These are phyloP conservation scores for Ginglymostoma cirratum DNA, from an alignment of 2,113 vertebrate genomes.

Conservation along the genomic window DNA sequence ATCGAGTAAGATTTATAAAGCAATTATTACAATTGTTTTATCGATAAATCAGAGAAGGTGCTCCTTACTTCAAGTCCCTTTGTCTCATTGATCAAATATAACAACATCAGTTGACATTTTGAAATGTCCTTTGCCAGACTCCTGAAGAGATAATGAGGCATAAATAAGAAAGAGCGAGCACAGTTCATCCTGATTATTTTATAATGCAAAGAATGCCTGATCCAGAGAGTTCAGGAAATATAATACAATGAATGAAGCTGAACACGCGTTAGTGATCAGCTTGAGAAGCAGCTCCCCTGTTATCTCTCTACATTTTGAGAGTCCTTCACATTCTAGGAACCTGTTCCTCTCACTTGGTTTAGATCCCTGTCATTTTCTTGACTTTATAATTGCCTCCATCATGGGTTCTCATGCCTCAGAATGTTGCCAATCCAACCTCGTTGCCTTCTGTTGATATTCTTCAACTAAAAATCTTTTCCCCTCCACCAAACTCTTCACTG, in stretches of 20 bases:
- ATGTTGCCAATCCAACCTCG: background rate
- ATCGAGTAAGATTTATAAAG: background rate
- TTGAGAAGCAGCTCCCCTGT: background rate
- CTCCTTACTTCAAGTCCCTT: background rate
- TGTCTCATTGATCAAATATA: background rate
- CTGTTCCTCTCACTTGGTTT: background rate
- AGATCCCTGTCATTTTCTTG: background rate
- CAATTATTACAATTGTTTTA: constrained; percentile 3
- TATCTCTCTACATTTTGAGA: background rate
- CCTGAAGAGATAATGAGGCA: background rate
- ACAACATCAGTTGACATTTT: background rate
- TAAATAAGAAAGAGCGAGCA: background rate
- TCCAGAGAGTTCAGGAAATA: background rate
- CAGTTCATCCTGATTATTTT: background rate
- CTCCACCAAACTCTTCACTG: background rate
- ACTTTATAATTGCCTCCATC: background rate
- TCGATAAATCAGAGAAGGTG: background rate
- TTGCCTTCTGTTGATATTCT: background rate
- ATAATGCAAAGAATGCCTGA: too few species aligned
- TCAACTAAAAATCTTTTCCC: background rate
- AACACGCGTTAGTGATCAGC: background rate
- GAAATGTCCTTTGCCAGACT: background rate
- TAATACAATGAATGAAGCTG: too few species aligned
- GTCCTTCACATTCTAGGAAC: too few species aligned
- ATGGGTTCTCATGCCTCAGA: background rate